Evolutionary conservation across 2,888 invertebrate genomes (phyloP).

Genomic region (Elysia crispata): DNA sequence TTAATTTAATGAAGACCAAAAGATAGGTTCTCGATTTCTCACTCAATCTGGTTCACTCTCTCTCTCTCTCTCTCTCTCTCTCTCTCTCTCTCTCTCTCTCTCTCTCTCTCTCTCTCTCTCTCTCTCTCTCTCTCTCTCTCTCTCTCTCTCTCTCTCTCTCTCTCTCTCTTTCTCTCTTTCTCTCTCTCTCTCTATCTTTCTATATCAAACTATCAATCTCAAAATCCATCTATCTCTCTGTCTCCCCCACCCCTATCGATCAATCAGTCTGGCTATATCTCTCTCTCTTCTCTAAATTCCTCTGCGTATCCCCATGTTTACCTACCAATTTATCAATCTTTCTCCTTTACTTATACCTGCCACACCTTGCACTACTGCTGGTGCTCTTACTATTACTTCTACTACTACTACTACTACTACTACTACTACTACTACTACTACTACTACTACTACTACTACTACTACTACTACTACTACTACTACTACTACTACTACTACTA

Average conservation of each 20-base stretch:
- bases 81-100: neutral
- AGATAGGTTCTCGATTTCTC: neutral
- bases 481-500: conserved; percentile 1
- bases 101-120: conserved; percentile 5
- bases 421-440: too few species aligned
- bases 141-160: conserved; percentile 29
- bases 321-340: too few species aligned
- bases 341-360: too few species aligned
- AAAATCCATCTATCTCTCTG: conserved; percentile 29
- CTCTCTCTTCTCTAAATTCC: neutral
- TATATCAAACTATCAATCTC: conserved; percentile 20
- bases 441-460: conserved; percentile 9
- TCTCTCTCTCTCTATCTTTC: conserved; percentile 38
- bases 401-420: too few species aligned
- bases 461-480: conserved; percentile 1
- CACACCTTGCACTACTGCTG: too few species aligned
- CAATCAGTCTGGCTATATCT: neutral
- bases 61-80: neutral
- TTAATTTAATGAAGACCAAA: neutral
- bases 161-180: conserved; percentile 33
- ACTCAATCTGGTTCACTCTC: neutral
- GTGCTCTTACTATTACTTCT: too few species aligned
- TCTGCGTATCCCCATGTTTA: neutral
- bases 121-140: conserved; percentile 20
- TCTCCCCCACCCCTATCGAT: neutral